phyloP scores from a whole-genome alignment of 2,888 invertebrate genomes.

The Leptura quadrifasciata region DNA sequence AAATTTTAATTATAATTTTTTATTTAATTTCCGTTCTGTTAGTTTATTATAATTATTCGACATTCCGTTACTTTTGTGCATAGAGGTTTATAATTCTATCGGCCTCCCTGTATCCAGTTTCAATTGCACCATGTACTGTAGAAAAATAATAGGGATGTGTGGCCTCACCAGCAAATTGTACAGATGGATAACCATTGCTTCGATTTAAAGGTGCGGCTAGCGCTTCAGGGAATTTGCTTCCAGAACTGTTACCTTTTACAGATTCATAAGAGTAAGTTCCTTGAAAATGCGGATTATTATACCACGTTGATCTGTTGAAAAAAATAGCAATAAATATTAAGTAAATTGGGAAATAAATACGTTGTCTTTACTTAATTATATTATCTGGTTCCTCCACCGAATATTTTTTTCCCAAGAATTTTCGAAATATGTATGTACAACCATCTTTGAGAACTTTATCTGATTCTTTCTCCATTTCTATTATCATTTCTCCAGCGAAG shows the following conservation, averaged over 20 bases:
- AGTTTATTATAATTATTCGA: background rate
- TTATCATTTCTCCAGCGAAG: slow-evolving; percentile 80
- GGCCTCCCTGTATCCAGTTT: slow-evolving; percentile 73
- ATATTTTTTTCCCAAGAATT: slow-evolving; percentile 64
- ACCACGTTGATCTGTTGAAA: slow-evolving; percentile 48
- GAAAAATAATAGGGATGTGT: slow-evolving; percentile 71
- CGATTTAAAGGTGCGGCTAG: slow-evolving; percentile 32
- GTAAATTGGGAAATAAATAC: too few species aligned
- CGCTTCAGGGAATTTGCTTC: slow-evolving; percentile 9
- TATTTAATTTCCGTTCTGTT: background rate
- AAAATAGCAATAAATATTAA: too few species aligned
- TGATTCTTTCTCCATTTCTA: slow-evolving; percentile 61
- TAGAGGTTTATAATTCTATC: slow-evolving; percentile 63
- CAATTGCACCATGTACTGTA: slow-evolving; percentile 74
- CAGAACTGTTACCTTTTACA: slow-evolving; percentile 34
- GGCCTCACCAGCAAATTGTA: slow-evolving; percentile 78
- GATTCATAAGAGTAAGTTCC: slow-evolving; percentile 59
- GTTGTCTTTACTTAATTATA: slow-evolving; percentile 62
- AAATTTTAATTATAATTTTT: background rate
- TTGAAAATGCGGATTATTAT: slow-evolving; percentile 56
- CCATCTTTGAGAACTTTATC: slow-evolving; percentile 76
- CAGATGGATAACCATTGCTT: slow-evolving; percentile 70
- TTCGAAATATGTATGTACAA: slow-evolving; percentile 70
- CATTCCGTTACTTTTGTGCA: background rate
- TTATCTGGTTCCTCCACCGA: slow-evolving; percentile 73